Base-by-base conservation (phyloP, 2,113 vertebrate species). In the Macroglossus sobrinus region DNA sequence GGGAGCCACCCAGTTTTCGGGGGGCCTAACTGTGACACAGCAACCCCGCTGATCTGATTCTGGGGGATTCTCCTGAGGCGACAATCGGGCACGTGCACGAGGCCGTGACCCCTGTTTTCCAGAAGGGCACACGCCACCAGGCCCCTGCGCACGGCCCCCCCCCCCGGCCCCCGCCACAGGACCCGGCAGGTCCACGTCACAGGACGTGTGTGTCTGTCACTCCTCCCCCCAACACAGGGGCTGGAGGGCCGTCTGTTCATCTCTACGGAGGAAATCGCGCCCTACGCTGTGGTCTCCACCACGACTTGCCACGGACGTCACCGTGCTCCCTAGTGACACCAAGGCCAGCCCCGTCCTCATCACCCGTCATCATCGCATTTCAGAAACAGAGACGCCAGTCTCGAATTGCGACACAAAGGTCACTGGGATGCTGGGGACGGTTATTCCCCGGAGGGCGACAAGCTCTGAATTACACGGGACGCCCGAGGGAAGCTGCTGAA, bases 301-400 rank as follows among this genome's bases (percentile, higher is more conserved):
- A 4, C 18, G 53, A 26, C 12, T 68, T 74, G 55, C 19, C 55
- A 66, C 14, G 30, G 50, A 50, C 16, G 5, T 33, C 4, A 45
- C 43, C 14, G n/a, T 10, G 47, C 19, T 88, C 40, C 78, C 74
- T 35, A 72, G 40, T 64, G 63, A 61, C 64, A 87, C 10, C 88
- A 74, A 96, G 92, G 91, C 92, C 87, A 91, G 63, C 10, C 12
- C 69, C 66, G 7, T 16, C 38, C 21, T 0, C 55, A 53, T 30
- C 89, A 87, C 88, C 93, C 74, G 72, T 11, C 79, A 43, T n/a
- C n/a, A n/a, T 7, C 96, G 50, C 85, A 78, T 43, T 69, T 78
- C 91, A 82, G 50, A 95, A 87, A 59, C 0, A 53, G 82, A 76
- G n/a, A 76, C 75, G 50, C 40, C 38, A 40, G 84, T 55, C 89